phyloP scores from a whole-genome alignment of 2,113 vertebrate species.

The Sebastes fasciatus region DNA sequence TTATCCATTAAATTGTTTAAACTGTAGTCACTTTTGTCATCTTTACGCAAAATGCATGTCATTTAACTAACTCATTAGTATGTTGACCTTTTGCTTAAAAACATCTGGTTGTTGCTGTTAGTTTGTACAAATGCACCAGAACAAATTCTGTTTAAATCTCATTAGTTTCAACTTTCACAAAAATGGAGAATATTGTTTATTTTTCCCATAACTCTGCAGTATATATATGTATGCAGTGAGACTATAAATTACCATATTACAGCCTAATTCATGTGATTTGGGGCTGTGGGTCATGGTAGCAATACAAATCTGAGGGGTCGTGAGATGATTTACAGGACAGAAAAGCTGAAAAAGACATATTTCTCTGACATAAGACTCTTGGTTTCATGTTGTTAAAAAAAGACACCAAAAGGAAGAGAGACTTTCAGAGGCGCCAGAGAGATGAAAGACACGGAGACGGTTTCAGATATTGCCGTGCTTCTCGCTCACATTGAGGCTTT shows the following conservation, averaged over 20 bases:
- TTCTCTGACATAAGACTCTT: neutral
- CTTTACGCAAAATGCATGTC: neutral
- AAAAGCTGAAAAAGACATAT: neutral
- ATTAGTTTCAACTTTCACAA: neutral
- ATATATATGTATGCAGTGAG: neutral
- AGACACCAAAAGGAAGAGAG: neutral
- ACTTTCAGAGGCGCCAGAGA: neutral
- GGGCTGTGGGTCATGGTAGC: neutral
- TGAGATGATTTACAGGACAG: neutral
- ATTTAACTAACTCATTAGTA: neutral
- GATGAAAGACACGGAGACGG: neutral
- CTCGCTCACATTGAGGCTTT: neutral
- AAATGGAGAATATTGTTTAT: neutral
- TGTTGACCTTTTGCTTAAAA: neutral
- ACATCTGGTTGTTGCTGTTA: neutral
- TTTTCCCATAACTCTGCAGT: neutral
- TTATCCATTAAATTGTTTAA: constrained; percentile 10
- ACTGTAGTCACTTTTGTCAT: neutral
- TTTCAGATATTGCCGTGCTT: neutral
- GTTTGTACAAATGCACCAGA: neutral
- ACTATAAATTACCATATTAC: neutral
- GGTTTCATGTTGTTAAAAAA: neutral
- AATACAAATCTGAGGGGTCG: neutral
- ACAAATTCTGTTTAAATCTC: neutral
- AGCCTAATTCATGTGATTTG: neutral